Percentiles rank a stretch among this genome's conserved stretches.
Conservation (phyloP, 2,113 vertebrate species). For the Okapia johnstoni region DNA sequence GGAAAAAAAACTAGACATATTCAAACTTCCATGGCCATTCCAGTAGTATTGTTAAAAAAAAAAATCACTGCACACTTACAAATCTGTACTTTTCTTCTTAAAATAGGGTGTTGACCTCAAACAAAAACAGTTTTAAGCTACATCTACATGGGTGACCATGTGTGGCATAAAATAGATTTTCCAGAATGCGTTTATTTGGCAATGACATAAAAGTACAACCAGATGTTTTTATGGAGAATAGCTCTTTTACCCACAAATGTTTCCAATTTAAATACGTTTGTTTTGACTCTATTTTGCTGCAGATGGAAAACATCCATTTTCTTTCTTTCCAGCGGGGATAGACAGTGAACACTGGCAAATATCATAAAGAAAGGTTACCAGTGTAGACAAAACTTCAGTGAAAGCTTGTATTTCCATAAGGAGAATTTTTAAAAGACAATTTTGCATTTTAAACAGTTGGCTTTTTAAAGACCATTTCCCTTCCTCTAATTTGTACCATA, state of each 20-base stretch:
- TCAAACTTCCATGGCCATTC: neutral
- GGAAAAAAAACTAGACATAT: slow-evolving; percentile 35
- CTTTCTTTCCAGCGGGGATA: slow-evolving; percentile 72
- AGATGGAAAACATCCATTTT: slow-evolving; percentile 78
- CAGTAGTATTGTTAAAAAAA: neutral
- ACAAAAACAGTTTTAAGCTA: slow-evolving; percentile 68
- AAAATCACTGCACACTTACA: slow-evolving; percentile 35
- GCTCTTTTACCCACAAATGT: slow-evolving; percentile 69
- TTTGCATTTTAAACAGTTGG: slow-evolving; percentile 67
- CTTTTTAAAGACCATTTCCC: slow-evolving; percentile 7
- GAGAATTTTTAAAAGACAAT: slow-evolving; percentile 48
- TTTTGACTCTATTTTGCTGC: slow-evolving; percentile 73
- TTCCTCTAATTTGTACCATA: slow-evolving; percentile 60
- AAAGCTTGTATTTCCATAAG: slow-evolving; percentile 47
- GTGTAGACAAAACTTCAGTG: slow-evolving; percentile 64
- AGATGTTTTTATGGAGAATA: slow-evolving; percentile 72
- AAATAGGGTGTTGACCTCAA: slow-evolving; percentile 70
- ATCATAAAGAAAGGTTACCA: slow-evolving; percentile 61
- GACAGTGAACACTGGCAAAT: slow-evolving; percentile 67
- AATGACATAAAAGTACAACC: slow-evolving; percentile 75
- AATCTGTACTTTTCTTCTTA: slow-evolving; percentile 52
- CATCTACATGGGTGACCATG: slow-evolving; percentile 72
- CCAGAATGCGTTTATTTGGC: slow-evolving; percentile 76
- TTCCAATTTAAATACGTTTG: slow-evolving; percentile 77
- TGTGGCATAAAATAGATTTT: slow-evolving; percentile 74